Evolutionary conservation across 2,888 invertebrate species (phyloP).

Genomic region (Eilema caniola): DNA sequence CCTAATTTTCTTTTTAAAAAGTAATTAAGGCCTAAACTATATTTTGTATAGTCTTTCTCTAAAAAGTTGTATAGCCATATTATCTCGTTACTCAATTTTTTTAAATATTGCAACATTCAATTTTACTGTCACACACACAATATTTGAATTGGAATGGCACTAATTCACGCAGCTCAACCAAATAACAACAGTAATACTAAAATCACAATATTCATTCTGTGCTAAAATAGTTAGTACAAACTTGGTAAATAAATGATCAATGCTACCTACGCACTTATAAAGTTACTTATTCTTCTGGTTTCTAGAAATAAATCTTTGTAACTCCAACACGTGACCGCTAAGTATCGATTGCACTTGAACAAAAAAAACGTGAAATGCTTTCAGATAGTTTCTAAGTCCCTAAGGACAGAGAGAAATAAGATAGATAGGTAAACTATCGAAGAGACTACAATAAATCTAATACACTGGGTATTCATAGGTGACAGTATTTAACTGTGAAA

Average conservation of each 20-base stretch:
- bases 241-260: background rate
- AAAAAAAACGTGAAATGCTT: background rate
- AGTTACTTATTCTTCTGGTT: background rate
- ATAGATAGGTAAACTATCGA: background rate
- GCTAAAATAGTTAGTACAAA: background rate
- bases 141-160: too few species aligned
- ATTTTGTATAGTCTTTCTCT: too few species aligned
- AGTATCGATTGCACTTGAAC: background rate
- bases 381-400: background rate
- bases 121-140: too few species aligned
- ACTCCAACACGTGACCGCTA: background rate
- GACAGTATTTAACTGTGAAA: conserved; percentile 40
- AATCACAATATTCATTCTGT: too few species aligned
- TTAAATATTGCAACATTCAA: too few species aligned
- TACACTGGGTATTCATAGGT: background rate
- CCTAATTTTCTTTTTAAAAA: too few species aligned
- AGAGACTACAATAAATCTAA: background rate
- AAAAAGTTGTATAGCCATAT: too few species aligned
- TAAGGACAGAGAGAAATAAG: background rate
- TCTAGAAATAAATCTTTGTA: background rate
- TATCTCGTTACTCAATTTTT: too few species aligned
- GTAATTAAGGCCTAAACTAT: too few species aligned
- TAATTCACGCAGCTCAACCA: too few species aligned
- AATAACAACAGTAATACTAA: too few species aligned
- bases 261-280: background rate